Evolutionary conservation across 2,888 invertebrate genomes (phyloP).

Genomic region (Mellilla xanthometata): DNA sequence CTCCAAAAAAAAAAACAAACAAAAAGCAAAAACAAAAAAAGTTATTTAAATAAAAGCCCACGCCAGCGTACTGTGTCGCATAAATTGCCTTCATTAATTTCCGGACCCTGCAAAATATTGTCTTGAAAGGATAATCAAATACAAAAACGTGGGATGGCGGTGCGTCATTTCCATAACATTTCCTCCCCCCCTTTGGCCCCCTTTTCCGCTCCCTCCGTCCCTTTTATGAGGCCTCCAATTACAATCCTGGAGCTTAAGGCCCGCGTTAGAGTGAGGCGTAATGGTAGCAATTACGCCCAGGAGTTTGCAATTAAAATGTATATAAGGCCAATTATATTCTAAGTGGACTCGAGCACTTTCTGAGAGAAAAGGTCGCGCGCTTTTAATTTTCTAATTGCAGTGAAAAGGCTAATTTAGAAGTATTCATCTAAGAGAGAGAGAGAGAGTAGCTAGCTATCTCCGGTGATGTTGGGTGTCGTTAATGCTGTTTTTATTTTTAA

Average conservation of each 20-base stretch:
- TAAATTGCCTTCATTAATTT: slow-evolving; percentile 82
- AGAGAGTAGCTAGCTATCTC: no score
- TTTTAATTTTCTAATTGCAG: background rate
- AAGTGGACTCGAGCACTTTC: slow-evolving; percentile 33
- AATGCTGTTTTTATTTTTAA: no score
- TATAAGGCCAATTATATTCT: slow-evolving; percentile 41
- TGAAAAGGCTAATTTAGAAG: no score
- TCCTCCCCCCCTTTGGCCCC: slow-evolving; percentile 58
- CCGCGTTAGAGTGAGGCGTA: slow-evolving; percentile 60
- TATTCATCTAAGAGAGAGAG: no score
- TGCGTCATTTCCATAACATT: slow-evolving; percentile 82
- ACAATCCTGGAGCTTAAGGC: slow-evolving; percentile 76
- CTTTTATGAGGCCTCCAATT: slow-evolving; percentile 79
- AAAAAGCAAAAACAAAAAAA: slow-evolving; percentile 50
- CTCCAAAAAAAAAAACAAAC: slow-evolving; percentile 43
- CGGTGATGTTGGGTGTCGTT: no score
- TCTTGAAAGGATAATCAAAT: slow-evolving; percentile 83
- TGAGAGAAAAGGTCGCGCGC: slow-evolving; percentile 20
- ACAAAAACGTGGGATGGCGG: slow-evolving; percentile 81
- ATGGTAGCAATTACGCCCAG: slow-evolving; percentile 53
- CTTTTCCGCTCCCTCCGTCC: slow-evolving; percentile 71
- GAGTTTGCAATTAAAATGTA: slow-evolving; percentile 42
- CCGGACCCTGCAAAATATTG: slow-evolving; percentile 81
- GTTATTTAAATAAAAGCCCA: slow-evolving; percentile 78
- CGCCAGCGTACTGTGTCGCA: slow-evolving; percentile 73